Percentiles rank a stretch among this genome's conserved stretches.
These are phyloP conservation scores for Haemorhous mexicanus DNA, from an alignment of 2,113 vertebrate species.

Conservation along the genomic window DNA sequence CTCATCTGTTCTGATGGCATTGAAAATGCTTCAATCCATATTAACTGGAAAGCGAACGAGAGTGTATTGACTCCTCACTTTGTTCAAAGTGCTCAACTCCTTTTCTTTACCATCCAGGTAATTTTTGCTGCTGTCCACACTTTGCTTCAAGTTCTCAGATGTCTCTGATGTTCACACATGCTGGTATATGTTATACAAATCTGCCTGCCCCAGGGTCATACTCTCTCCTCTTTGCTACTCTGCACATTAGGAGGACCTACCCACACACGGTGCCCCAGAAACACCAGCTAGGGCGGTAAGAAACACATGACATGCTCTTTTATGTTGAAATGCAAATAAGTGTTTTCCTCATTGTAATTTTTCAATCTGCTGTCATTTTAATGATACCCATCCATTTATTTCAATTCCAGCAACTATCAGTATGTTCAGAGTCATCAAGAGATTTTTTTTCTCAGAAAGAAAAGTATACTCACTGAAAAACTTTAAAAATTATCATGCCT, in stretches of 20 bases:
- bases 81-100: neutral
- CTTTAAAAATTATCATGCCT: slow-evolving; percentile 56
- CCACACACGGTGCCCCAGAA: neutral
- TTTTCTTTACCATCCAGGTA: neutral
- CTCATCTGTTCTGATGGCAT: neutral
- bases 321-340: slow-evolving; percentile 62
- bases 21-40: neutral
- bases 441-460: slow-evolving; percentile 67
- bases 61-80: neutral
- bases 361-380: slow-evolving; percentile 63
- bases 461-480: slow-evolving; percentile 40
- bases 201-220: neutral
- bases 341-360: slow-evolving; percentile 61
- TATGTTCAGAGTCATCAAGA: slow-evolving; percentile 51
- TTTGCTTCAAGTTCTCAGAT: neutral
- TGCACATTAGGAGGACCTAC: neutral
- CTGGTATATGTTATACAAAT: neutral
- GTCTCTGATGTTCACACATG: neutral
- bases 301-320: slow-evolving; percentile 43
- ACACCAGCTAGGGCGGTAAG: slow-evolving; percentile 44
- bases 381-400: slow-evolving; percentile 57
- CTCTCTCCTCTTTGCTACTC: neutral
- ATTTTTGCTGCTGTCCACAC: neutral
- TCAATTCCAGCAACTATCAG: slow-evolving; percentile 40
- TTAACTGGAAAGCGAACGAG: neutral